Conservation (phyloP, 2,888 invertebrate genomes). For the Mayetiola destructor region DNA sequence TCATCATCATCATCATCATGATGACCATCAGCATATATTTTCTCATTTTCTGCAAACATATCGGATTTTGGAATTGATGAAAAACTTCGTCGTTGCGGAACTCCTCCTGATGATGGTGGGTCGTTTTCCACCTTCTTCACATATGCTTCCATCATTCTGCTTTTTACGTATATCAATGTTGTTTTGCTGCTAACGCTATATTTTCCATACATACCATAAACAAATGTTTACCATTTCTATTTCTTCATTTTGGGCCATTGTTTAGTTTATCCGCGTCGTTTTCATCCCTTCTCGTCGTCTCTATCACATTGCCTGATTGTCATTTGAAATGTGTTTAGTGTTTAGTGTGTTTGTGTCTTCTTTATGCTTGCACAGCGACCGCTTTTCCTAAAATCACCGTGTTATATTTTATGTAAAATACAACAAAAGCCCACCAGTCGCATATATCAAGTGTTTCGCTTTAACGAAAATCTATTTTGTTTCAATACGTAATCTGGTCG, state of each 20-base stretch:
- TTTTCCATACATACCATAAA: too few species aligned
- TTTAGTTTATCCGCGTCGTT: background rate
- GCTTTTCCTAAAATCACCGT: background rate
- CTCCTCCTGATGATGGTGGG: too few species aligned
- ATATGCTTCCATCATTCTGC: background rate
- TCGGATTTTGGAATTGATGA: too few species aligned
- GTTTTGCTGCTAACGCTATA: background rate
- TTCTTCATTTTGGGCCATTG: background rate
- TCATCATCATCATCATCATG: background rate
- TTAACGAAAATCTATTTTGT: background rate
- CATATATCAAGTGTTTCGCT: background rate
- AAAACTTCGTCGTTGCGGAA: too few species aligned
- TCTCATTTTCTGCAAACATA: background rate
- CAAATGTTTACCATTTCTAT: constrained; percentile 7
- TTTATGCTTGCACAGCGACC: constrained; percentile 1
- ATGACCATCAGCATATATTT: background rate
- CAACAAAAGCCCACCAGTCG: constrained; percentile 5
- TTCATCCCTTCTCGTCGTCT: too few species aligned
- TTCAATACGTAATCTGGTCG: background rate
- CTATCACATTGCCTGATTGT: too few species aligned
- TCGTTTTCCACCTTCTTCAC: background rate
- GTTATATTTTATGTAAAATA: constrained; percentile 10
- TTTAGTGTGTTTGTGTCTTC: too few species aligned
- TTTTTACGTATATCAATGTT: too few species aligned
- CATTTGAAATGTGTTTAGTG: too few species aligned